Percentiles rank a stretch among this genome's conserved stretches.
These are phyloP conservation scores for Hylomyscus alleni DNA, from an alignment of 2,797 vertebrate genomes.

Conservation along the genomic window DNA sequence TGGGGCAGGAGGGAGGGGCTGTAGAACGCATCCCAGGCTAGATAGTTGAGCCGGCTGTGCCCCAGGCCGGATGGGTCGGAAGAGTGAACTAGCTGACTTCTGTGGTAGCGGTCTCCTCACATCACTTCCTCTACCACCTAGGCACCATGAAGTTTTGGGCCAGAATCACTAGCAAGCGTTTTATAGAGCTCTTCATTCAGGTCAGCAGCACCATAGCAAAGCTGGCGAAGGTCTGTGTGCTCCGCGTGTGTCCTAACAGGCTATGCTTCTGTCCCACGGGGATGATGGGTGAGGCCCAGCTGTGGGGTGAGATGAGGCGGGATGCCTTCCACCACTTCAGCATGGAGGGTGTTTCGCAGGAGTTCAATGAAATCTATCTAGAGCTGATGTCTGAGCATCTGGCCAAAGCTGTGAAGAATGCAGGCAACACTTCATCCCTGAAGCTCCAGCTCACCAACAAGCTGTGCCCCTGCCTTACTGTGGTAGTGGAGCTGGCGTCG, in stretches of 20 bases:
- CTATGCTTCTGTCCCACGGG: not conserved
- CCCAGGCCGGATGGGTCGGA: not conserved
- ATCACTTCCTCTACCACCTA: rapidly evolving
- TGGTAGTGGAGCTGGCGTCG: not conserved
- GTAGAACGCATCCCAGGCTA: too few species aligned
- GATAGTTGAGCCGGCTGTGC: not conserved
- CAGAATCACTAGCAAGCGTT: not conserved
- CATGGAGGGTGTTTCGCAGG: not conserved
- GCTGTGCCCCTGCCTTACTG: not conserved
- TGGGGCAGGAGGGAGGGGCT: not conserved
- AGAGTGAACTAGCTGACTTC: not conserved
- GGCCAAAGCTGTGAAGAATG: not conserved
- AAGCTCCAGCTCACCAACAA: not conserved
- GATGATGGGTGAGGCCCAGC: not conserved
- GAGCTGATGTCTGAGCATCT: conserved; percentile 21
- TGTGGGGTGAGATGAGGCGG: not conserved
- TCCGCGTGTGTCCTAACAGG: not conserved
- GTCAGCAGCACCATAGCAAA: not conserved
- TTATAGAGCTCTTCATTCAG: conserved; percentile 7
- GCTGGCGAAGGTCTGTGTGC: not conserved
- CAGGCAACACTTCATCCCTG: not conserved
- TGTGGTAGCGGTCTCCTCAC: rapidly evolving
- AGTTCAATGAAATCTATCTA: not conserved
- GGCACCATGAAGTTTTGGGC: not conserved
- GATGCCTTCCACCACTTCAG: not conserved